phyloP scores from a whole-genome alignment of 2,888 invertebrate species.

The Plagiodera versicolora region DNA sequence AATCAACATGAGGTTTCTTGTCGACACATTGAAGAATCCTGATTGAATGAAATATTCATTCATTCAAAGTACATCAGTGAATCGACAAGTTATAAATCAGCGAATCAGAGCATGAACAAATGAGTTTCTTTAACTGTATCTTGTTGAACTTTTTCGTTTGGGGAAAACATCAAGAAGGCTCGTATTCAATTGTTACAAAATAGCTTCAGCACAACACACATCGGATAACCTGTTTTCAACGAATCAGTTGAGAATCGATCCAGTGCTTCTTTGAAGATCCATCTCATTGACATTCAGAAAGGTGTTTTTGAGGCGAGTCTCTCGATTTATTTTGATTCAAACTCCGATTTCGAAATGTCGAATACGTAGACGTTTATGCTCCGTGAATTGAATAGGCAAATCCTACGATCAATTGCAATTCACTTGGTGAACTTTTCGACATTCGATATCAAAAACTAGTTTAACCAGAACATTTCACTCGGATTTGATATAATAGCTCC shows the following conservation, averaged over 20 bases:
- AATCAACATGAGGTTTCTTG: too few species aligned
- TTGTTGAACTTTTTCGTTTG: too few species aligned
- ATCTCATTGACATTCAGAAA: slow-evolving; percentile 8
- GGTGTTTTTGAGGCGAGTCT: background rate
- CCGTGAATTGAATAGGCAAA: slow-evolving; percentile 7
- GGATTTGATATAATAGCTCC: background rate
- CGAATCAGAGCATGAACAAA: too few species aligned
- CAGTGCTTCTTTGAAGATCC: background rate
- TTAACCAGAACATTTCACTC: background rate
- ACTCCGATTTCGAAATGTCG: slow-evolving; percentile 2
- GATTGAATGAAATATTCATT: too few species aligned
- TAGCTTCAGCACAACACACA: too few species aligned
- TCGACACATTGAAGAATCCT: too few species aligned
- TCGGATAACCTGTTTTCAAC: too few species aligned
- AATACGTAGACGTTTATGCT: slow-evolving; percentile 4
- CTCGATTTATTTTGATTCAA: slow-evolving; percentile 6
- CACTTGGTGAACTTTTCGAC: background rate
- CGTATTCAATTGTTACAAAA: too few species aligned
- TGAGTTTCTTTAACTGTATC: too few species aligned
- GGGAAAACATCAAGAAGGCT: too few species aligned
- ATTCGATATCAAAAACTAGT: background rate
- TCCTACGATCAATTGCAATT: slow-evolving; percentile 7
- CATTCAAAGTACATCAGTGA: too few species aligned
- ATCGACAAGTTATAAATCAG: too few species aligned
- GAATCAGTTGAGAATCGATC: background rate